Percentiles rank a stretch among this genome's conserved stretches.
These are phyloP conservation scores for Eublepharis macularius DNA, from an alignment of 2,113 vertebrate genomes.

Conservation along the genomic window DNA sequence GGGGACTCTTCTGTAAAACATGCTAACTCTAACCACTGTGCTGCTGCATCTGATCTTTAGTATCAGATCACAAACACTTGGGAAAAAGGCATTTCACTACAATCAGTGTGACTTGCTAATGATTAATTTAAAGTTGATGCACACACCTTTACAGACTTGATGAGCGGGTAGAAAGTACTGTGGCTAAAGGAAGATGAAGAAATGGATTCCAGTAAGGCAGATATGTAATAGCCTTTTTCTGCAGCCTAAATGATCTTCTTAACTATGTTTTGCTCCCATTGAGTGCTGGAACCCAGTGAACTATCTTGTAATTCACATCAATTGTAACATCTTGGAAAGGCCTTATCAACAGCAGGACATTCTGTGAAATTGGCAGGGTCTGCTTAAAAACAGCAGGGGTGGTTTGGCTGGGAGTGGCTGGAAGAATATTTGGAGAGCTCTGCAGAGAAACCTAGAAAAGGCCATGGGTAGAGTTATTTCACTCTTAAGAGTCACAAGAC, in stretches of 20 bases:
- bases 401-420: constrained; percentile 34
- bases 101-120: neutral
- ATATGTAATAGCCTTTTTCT: neutral
- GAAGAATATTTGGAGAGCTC: constrained; percentile 19
- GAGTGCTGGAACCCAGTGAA: constrained; percentile 44
- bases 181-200: constrained; percentile 44
- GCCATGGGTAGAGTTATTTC: constrained; percentile 14
- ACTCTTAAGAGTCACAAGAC: constrained; percentile 16
- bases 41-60: neutral
- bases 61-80: neutral
- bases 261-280: constrained; percentile 47
- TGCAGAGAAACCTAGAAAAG: constrained; percentile 28
- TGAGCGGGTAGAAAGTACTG: neutral
- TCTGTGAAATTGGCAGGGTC: constrained; percentile 43
- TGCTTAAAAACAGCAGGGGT: constrained; percentile 47
- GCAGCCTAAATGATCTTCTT: constrained; percentile 2
- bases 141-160: constrained; percentile 20
- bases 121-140: neutral
- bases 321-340: constrained; percentile 49
- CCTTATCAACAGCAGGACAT: constrained; percentile 51
- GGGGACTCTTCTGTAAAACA: too few species aligned
- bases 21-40: too few species aligned
- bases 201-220: constrained; percentile 51
- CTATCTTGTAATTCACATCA: constrained; percentile 45
- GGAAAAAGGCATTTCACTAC: neutral